A percentile compares a stretch with the other conserved stretches of the same genome.
These are phyloP conservation scores for Tanytarsus gracilentus DNA, from an alignment of 2,888 invertebrate species.

Conservation along the genomic window DNA sequence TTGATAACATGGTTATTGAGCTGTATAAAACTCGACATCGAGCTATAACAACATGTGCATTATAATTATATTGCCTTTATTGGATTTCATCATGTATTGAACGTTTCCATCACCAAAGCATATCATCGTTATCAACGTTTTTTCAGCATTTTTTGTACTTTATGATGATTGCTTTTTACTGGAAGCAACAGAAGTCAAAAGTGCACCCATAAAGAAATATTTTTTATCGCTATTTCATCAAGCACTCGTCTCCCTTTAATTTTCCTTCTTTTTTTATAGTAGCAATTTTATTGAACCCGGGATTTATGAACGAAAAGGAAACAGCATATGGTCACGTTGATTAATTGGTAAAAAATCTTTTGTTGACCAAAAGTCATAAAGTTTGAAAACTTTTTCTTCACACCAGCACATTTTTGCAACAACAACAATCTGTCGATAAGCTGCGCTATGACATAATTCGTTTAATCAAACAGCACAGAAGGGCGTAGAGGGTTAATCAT, in stretches of 20 bases:
- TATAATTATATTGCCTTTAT: too few species aligned
- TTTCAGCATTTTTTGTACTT: conserved; percentile 4
- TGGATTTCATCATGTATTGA: too few species aligned
- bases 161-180: conserved; percentile 24
- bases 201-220: background rate
- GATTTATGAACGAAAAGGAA: background rate
- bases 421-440: too few species aligned
- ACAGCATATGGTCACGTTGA: conserved; percentile 20
- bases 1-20: too few species aligned
- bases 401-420: too few species aligned
- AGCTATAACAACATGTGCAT: too few species aligned
- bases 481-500: conserved; percentile 10
- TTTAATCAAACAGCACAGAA: too few species aligned
- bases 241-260: background rate
- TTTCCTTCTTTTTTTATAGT: background rate
- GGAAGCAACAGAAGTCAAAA: background rate
- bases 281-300: background rate
- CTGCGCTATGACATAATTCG: too few species aligned
- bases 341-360: conserved; percentile 27
- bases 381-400: too few species aligned
- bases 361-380: too few species aligned
- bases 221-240: conserved; percentile 21
- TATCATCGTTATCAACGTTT: background rate
- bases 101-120: background rate
- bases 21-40: too few species aligned